Evolutionary conservation across 2,113 vertebrate species (phyloP), one percentile per base, ranked within the genome.

Genomic region (Cyprinodon tularosa): DNA sequence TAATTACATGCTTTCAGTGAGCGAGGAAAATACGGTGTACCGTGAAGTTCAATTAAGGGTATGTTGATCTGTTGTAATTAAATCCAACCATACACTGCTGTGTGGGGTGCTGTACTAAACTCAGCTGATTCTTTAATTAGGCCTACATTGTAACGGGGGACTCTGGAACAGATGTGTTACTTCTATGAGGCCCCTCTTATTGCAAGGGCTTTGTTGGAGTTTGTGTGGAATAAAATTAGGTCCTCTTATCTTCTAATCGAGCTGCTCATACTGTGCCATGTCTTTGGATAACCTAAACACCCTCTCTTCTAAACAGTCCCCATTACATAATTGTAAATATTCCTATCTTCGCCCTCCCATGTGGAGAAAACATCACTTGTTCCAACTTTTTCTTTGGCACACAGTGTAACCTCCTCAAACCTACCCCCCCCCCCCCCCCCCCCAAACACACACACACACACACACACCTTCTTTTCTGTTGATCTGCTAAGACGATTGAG

Each of bases 61-160:
- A 44, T 7, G 76, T 78, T 89, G 74, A 89, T 90, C 82, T 81
- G 20, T 85, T 78, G 84, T 84, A 86, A 90, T 93, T 84, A 73
- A 85, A 84, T 85, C 64, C 67, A 86, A 85, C 72, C 64, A 13
- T 60, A 60, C 64, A 66, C 77, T 80, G 77, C 85, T 84, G 82
- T 68, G 81, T 71, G n/a, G 72, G 66, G 65, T 45, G 65, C 80
- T 45, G 72, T 29, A 62, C 71, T 82, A 80, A 85, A 81, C 75
- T 80, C 74, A 77, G 74, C 20, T 68, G 87, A 88, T 90, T 68
- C 84, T 90, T 88, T 92, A 84, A 93, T 92, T 90, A 87, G 81
- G 50, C 78, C 73, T 84, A n/a, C 48, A n/a, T 68, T 80, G 84
- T 76, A 78, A 79, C 39, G 9, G 78, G 71, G 77, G 77, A 68